Conservation (phyloP, 2,797 vertebrate species). For the Anabacerthia variegaticeps region DNA sequence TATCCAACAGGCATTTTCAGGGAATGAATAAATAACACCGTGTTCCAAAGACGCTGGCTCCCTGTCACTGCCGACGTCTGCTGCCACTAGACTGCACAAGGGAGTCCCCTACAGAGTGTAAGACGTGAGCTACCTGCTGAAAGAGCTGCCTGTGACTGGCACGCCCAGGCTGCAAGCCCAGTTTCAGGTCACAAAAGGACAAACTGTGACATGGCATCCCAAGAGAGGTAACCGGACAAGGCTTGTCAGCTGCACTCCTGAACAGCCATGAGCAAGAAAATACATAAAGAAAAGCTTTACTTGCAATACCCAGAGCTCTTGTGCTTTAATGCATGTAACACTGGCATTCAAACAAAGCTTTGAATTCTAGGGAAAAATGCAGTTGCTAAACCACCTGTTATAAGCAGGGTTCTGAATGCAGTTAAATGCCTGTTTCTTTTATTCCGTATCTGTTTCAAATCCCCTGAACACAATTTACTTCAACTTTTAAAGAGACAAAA, state of each 20-base stretch:
- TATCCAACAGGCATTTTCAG: not conserved
- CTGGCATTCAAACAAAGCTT: not conserved
- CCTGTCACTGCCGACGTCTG: not conserved
- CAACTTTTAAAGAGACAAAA: not conserved
- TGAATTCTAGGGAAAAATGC: not conserved
- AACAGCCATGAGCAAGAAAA: fast-evolving
- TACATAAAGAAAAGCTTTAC: fast-evolving
- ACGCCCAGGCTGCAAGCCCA: not conserved
- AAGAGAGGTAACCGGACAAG: not conserved
- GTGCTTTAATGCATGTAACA: not conserved
- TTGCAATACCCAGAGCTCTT: not conserved
- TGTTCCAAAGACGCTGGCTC: not conserved
- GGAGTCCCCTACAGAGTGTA: not conserved
- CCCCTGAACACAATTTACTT: not conserved
- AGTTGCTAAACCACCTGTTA: not conserved
- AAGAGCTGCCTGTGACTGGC: not conserved
- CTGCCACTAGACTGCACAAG: not conserved
- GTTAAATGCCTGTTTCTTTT: not conserved
- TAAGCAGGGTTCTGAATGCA: not conserved
- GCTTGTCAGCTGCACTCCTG: not conserved
- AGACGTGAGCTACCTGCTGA: not conserved
- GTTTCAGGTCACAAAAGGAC: not conserved
- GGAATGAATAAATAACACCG: not conserved
- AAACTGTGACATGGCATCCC: not conserved
- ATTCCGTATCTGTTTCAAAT: not conserved